Evolutionary conservation across 2,113 vertebrate species (phyloP).

Genomic region (Eublepharis macularius): DNA sequence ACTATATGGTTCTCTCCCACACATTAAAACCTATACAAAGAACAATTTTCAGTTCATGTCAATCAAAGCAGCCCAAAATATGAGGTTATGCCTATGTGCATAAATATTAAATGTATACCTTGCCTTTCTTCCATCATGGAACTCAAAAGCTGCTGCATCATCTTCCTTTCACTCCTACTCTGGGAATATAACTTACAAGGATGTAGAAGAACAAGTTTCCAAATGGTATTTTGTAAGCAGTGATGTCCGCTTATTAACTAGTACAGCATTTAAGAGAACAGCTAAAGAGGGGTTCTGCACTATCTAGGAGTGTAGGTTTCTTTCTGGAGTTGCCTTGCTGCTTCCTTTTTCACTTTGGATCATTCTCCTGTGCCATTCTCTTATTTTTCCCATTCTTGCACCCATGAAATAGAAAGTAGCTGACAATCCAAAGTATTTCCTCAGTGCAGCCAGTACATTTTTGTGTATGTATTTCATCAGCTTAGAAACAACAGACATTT

Average conservation of each 20-base stretch:
- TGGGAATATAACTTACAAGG: too few relatives aligned
- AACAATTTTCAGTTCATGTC: neutral
- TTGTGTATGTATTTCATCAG: too few relatives aligned
- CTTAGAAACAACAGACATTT: too few relatives aligned
- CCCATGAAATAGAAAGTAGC: neutral
- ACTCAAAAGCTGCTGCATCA: too few relatives aligned
- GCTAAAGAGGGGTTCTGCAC: neutral
- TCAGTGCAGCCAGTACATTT: neutral
- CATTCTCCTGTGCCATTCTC: neutral
- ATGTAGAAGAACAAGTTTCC: too few relatives aligned
- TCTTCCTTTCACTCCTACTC: too few relatives aligned
- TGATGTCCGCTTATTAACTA: too few relatives aligned
- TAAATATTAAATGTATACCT: neutral
- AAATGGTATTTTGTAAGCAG: neutral
- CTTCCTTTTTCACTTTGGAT: constrained; percentile 1
- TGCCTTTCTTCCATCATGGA: too few relatives aligned
- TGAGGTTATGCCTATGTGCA: too few relatives aligned
- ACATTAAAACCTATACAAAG: neutral
- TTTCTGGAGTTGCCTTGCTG: neutral
- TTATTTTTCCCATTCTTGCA: neutral
- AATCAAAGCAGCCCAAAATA: neutral
- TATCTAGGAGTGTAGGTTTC: neutral
- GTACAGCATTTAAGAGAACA: too few relatives aligned
- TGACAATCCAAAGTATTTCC: neutral
- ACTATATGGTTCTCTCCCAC: neutral